phyloP scores from a whole-genome alignment of 2,888 invertebrate genomes.

The Epistrophella euchroma region DNA sequence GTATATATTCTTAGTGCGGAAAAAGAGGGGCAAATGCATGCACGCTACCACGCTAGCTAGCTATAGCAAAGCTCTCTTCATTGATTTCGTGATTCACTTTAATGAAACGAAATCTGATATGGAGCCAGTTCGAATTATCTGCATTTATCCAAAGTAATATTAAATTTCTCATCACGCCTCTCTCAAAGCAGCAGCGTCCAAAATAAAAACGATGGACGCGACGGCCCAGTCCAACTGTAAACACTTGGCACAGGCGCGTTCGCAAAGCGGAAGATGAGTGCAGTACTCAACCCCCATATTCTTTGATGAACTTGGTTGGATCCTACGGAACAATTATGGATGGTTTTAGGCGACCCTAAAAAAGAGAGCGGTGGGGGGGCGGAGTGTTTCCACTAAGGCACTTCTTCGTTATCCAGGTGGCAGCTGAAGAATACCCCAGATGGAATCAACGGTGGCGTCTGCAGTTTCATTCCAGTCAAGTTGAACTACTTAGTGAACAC shows the following conservation, averaged over 20 bases:
- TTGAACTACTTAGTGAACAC: too few species aligned
- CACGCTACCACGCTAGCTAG: slow-evolving; percentile 67
- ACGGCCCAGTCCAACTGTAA: slow-evolving; percentile 55
- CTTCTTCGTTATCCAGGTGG: too few species aligned
- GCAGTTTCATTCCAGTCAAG: too few species aligned
- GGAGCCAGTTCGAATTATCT: slow-evolving; percentile 76
- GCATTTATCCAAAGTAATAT: slow-evolving; percentile 76
- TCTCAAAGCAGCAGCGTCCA: slow-evolving; percentile 28
- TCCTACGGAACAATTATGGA: too few species aligned
- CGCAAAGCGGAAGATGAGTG: background rate
- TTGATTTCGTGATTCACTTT: slow-evolving; percentile 83
- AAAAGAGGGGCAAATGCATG: slow-evolving; percentile 57
- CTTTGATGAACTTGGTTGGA: too few species aligned
- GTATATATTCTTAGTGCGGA: slow-evolving; percentile 47
- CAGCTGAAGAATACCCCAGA: too few species aligned
- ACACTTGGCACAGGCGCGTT: background rate
- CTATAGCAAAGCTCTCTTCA: slow-evolving; percentile 67
- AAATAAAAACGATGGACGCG: slow-evolving; percentile 27
- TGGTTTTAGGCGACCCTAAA: too few species aligned
- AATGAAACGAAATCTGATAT: slow-evolving; percentile 84
- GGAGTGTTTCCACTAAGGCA: too few species aligned
- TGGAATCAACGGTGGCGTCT: too few species aligned
- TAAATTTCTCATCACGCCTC: slow-evolving; percentile 76
- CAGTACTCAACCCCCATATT: too few species aligned
- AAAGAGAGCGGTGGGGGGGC: too few species aligned